These are phyloP conservation scores for Neomonachus schauinslandi DNA, from an alignment of 2,113 vertebrate species.

Conservation along the genomic window DNA sequence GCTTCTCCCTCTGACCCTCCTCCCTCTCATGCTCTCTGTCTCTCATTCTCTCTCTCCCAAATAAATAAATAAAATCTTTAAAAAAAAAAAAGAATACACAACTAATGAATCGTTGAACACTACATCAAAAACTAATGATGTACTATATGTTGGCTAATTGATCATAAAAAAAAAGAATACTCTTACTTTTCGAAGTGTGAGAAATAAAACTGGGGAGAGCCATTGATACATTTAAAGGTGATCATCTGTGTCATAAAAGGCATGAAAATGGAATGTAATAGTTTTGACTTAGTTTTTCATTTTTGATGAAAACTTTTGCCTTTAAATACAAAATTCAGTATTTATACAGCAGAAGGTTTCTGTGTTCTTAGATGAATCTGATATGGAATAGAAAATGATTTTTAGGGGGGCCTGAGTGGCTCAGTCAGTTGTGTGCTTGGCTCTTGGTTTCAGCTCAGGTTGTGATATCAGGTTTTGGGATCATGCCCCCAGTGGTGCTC, in stretches of 20 bases:
- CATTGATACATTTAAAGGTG: neutral
- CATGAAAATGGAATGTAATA: constrained; percentile 8
- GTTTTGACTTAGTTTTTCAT: constrained; percentile 30
- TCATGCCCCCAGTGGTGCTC: neutral
- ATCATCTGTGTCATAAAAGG: neutral
- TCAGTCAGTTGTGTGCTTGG: neutral
- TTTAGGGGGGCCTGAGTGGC: neutral
- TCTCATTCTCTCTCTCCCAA: no score
- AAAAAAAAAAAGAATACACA: neutral
- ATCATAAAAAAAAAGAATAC: no score
- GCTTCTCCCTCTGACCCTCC: no score
- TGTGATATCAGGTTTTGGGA: neutral
- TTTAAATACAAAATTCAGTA: constrained; percentile 31
- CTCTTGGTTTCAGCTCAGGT: neutral
- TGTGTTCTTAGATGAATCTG: neutral
- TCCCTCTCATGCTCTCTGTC: no score
- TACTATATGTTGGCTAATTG: no score
- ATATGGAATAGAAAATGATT: neutral
- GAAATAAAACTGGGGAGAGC: neutral
- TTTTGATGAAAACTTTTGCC: neutral
- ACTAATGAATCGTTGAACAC: no score
- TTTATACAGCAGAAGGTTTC: neutral
- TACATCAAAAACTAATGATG: no score
- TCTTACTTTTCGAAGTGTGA: constrained; percentile 20
- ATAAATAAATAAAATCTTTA: no score